Conservation (phyloP, 1,140 invertebrate species). For the Conus betulinus region DNA sequence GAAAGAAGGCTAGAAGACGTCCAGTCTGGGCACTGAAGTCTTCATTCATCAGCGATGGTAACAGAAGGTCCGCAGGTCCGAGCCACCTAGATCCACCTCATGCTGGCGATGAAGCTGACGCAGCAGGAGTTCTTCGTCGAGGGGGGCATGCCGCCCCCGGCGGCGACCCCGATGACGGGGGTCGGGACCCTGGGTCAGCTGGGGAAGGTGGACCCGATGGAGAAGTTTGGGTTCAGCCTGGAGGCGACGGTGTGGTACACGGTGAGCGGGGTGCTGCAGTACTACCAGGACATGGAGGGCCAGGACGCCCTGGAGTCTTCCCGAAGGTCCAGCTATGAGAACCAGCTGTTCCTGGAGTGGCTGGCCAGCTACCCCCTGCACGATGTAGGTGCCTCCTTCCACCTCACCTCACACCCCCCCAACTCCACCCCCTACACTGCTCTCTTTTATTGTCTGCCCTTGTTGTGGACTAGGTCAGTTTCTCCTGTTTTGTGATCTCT, state of each 20-base stretch:
- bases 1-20: no score
- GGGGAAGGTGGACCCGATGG: slow-evolving; percentile 24
- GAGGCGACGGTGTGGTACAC: slow-evolving; percentile 36
- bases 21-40: no score
- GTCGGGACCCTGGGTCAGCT: not conserved
- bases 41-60: no score
- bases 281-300: slow-evolving; percentile 36
- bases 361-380: slow-evolving; percentile 10
- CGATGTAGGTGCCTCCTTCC: slow-evolving; percentile 9
- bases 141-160: not conserved
- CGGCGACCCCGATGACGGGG: not conserved
- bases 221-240: slow-evolving; percentile 42
- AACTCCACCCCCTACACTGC: no score
- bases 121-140: not conserved
- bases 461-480: no score
- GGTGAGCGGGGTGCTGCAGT: slow-evolving; percentile 34
- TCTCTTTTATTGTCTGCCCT: no score
- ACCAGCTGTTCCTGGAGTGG: not conserved
- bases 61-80: no score
- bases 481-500: no score
- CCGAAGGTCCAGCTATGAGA: not conserved
- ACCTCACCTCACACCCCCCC: no score
- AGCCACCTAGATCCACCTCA: not conserved
- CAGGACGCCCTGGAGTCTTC: slow-evolving; percentile 2
- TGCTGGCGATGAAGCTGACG: not conserved